These are phyloP conservation scores for Lepidothrix coronata DNA, from an alignment of 2,113 vertebrate species.

Conservation along the genomic window DNA sequence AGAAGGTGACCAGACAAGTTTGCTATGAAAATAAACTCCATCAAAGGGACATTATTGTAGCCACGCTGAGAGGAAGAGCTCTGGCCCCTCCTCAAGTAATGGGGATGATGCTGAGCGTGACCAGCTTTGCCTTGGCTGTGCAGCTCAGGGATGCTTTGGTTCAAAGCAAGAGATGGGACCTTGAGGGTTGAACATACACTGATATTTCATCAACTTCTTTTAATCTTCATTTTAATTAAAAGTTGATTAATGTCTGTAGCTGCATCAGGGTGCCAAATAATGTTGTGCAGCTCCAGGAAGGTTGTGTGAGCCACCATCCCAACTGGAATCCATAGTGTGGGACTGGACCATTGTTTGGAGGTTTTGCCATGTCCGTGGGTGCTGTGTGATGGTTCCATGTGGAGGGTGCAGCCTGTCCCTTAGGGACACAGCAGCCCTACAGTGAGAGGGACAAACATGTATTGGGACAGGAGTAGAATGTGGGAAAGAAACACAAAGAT, in stretches of 20 bases:
- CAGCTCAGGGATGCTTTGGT: neutral
- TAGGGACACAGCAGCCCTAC: neutral
- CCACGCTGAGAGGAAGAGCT: slow-evolving; percentile 39
- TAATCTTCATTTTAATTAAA: neutral
- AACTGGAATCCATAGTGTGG: neutral
- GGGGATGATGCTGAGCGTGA: neutral
- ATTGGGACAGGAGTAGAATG: neutral
- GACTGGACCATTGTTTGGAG: neutral
- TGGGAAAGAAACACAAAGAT: neutral
- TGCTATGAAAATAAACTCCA: slow-evolving; percentile 53
- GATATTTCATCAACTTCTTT: neutral
- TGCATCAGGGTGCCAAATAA: neutral
- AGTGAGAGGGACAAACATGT: rapidly evolving
- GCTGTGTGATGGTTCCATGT: rapidly evolving
- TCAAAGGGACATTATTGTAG: neutral
- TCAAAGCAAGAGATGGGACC: neutral
- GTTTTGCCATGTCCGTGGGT: rapidly evolving
- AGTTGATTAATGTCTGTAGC: neutral
- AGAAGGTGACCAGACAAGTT: slow-evolving; percentile 36
- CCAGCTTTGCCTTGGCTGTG: neutral
- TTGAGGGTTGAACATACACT: neutral
- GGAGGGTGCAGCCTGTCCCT: neutral
- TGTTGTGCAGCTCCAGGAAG: neutral
- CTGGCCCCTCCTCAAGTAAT: neutral
- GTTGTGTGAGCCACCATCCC: neutral